Evolutionary conservation across 2,888 invertebrate species (phyloP).

Genomic region (Andricus curvator): DNA sequence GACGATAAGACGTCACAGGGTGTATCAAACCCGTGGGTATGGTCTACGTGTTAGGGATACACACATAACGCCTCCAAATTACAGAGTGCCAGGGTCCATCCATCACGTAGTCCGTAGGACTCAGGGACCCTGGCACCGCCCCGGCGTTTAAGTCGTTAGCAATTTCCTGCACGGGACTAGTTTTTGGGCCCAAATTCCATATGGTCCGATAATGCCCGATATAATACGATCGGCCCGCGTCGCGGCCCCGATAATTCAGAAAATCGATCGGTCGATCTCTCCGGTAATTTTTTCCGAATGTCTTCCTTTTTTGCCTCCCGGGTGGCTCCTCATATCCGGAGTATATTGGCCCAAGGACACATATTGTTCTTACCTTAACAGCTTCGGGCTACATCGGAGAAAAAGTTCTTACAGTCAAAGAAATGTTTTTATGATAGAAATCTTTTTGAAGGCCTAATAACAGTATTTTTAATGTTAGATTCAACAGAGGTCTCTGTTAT

Average conservation of each 20-base stretch:
- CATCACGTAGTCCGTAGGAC: slow-evolving; percentile 70
- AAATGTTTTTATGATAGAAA: too few species aligned
- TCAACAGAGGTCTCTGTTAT: too few species aligned
- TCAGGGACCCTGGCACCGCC: slow-evolving; percentile 71
- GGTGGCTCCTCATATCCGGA: slow-evolving; percentile 20
- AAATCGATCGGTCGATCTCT: slow-evolving; percentile 64
- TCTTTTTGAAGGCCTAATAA: too few species aligned
- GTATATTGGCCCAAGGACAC: neutral
- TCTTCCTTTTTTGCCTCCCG: slow-evolving; percentile 14
- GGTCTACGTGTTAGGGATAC: slow-evolving; percentile 69
- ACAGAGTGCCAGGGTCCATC: slow-evolving; percentile 75
- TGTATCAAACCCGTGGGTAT: slow-evolving; percentile 55
- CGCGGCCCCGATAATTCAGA: slow-evolving; percentile 55
- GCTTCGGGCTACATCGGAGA: too few species aligned
- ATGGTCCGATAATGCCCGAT: slow-evolving; percentile 74
- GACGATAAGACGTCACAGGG: slow-evolving; percentile 58
- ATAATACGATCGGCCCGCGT: slow-evolving; percentile 61
- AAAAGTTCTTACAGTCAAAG: too few species aligned
- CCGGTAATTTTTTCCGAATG: slow-evolving; percentile 56
- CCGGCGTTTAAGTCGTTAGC: slow-evolving; percentile 78
- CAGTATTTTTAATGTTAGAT: too few species aligned
- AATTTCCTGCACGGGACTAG: slow-evolving; percentile 77
- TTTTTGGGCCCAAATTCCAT: slow-evolving; percentile 75
- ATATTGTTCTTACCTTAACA: neutral
- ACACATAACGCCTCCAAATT: slow-evolving; percentile 77